A percentile compares a stretch with the other conserved stretches of the same genome.
Conservation (phyloP, 2,888 invertebrate species). For the Lottia gigantea region DNA sequence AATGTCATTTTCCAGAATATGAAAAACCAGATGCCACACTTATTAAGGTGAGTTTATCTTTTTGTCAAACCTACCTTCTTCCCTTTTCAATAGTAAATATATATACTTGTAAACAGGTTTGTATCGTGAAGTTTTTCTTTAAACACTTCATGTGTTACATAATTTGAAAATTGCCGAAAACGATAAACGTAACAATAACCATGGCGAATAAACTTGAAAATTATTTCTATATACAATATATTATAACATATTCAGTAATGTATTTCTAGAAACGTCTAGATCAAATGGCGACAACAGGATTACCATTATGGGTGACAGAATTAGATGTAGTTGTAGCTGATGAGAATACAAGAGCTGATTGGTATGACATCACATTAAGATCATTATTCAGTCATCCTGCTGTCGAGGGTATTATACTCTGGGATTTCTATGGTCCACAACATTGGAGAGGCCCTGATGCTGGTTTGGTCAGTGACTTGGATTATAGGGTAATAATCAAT, state of each 20-base stretch:
- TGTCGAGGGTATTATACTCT: slow-evolving; percentile 38
- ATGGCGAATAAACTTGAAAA: no score
- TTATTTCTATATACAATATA: no score
- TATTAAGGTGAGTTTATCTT: slow-evolving; percentile 14
- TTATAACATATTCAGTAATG: not conserved
- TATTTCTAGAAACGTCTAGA: slow-evolving; percentile 21
- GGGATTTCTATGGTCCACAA: slow-evolving; percentile 46
- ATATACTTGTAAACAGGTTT: no score
- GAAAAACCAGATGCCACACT: slow-evolving; percentile 19
- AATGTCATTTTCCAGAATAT: slow-evolving; percentile 33
- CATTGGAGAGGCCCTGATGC: not conserved
- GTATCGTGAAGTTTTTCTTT: no score
- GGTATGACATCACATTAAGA: slow-evolving; percentile 30
- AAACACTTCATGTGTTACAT: no score
- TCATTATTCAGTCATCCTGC: slow-evolving; percentile 34
- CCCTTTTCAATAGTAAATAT: no score
- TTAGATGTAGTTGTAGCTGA: slow-evolving; percentile 16
- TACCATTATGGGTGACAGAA: slow-evolving; percentile 29
- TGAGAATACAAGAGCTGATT: slow-evolving; percentile 26
- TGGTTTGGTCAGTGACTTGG: not conserved
- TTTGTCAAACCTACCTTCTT: no score
- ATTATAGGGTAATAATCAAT: not conserved
- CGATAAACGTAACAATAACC: no score
- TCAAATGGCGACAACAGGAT: slow-evolving; percentile 16
- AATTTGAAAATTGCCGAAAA: no score